phyloP scores from a whole-genome alignment of 2,888 invertebrate genomes.

The Argyra leucocephala region DNA sequence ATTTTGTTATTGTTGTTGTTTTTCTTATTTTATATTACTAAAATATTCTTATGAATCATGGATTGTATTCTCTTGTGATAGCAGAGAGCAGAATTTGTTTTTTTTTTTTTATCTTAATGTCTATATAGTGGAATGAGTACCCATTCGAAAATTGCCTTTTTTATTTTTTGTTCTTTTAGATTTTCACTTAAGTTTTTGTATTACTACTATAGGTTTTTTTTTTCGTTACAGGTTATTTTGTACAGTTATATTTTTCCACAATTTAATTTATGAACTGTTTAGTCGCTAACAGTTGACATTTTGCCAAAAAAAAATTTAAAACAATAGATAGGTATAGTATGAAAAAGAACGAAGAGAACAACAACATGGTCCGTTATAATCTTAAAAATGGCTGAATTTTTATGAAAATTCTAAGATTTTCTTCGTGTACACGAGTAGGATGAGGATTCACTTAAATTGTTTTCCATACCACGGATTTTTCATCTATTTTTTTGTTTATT shows the following conservation, averaged over 20 bases:
- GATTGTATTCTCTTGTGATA: too few species aligned
- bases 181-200: neutral
- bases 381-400: neutral
- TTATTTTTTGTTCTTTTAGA: neutral
- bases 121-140: too few species aligned
- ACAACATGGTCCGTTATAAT: neutral
- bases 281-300: neutral
- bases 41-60: too few species aligned
- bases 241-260: neutral
- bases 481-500: neutral
- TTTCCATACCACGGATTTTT: neutral
- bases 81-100: too few species aligned
- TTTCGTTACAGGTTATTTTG: neutral
- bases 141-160: neutral
- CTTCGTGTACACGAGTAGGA: too few species aligned
- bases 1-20: too few species aligned
- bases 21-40: too few species aligned
- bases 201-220: too few species aligned
- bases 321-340: too few species aligned
- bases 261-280: constrained; percentile 6
- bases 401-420: neutral
- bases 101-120: too few species aligned
- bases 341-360: neutral
- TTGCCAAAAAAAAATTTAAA: neutral
- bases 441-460: neutral